A percentile compares a stretch with the other conserved stretches of the same genome.
phyloP scores from a whole-genome alignment of 2,888 invertebrate genomes.

The Heliconius cydno region DNA sequence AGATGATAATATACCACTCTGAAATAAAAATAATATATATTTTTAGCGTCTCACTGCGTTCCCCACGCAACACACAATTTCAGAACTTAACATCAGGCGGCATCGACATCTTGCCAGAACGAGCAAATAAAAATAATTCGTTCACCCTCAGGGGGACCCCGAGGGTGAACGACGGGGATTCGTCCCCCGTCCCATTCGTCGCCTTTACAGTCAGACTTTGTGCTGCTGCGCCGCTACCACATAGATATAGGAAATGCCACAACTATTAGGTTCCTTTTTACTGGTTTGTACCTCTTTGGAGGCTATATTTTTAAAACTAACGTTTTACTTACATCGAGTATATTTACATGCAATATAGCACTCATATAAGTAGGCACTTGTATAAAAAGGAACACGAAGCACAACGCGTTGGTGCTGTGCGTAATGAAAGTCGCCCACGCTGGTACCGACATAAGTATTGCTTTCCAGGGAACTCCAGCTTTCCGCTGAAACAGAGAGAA shows the following conservation, averaged over 20 bases:
- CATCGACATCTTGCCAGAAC: too few species aligned
- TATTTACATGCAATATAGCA: conserved; percentile 77
- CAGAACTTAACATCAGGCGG: too few species aligned
- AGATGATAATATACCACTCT: conserved; percentile 85
- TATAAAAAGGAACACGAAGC: conserved; percentile 85
- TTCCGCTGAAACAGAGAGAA: conserved; percentile 57
- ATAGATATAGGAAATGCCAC: too few species aligned
- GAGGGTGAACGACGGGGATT: too few species aligned
- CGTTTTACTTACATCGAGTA: conserved; percentile 32
- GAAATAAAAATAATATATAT: conserved; percentile 54
- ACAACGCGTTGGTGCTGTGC: conserved; percentile 82
- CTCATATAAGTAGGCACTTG: conserved; percentile 87
- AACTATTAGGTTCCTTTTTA: too few species aligned
- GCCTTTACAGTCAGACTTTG: too few species aligned
- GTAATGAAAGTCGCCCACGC: conserved; percentile 81
- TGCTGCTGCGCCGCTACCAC: too few species aligned
- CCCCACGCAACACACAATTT: too few species aligned
- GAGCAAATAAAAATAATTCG: too few species aligned
- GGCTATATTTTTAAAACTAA: background rate
- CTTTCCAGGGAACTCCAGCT: conserved; percentile 77
- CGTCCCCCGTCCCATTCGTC: too few species aligned
- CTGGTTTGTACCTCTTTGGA: too few species aligned
- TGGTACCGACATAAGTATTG: conserved; percentile 75
- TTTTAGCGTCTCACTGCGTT: background rate
- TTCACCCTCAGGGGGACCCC: too few species aligned